These are phyloP conservation scores for Phrixothrix hirtus DNA, from an alignment of 2,888 invertebrate species.

Conservation along the genomic window DNA sequence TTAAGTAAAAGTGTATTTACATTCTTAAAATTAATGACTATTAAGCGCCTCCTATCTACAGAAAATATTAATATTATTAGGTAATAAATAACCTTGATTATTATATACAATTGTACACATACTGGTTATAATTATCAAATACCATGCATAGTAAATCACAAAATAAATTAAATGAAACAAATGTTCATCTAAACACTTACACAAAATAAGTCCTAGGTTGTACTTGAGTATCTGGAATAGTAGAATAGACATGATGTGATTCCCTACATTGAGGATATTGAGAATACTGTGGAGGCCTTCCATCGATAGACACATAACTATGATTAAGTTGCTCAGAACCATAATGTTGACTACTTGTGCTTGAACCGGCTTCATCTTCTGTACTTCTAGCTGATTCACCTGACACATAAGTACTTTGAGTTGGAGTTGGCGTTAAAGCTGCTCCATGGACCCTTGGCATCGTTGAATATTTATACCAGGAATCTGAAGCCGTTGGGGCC, in stretches of 20 bases:
- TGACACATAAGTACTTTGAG: slow-evolving; percentile 64
- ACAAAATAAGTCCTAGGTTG: slow-evolving; percentile 56
- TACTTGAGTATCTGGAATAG: slow-evolving; percentile 54
- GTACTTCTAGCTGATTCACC: slow-evolving; percentile 59
- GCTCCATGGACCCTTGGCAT: slow-evolving; percentile 62
- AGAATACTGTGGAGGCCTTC: slow-evolving; percentile 53
- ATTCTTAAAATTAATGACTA: slow-evolving; percentile 54
- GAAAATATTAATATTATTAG: slow-evolving; percentile 11
- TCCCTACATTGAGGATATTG: slow-evolving; percentile 47
- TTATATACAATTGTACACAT: slow-evolving; percentile 26
- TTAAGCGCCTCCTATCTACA: slow-evolving; percentile 48
- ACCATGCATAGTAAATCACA: slow-evolving; percentile 7
- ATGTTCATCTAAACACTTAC: slow-evolving; percentile 38
- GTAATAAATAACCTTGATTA: slow-evolving; percentile 21
- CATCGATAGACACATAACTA: slow-evolving; percentile 70
- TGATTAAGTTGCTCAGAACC: slow-evolving; percentile 69
- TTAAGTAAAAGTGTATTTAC: slow-evolving; percentile 42
- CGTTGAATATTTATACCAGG: slow-evolving; percentile 71
- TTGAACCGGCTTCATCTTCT: slow-evolving; percentile 61
- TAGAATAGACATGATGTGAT: slow-evolving; percentile 55
- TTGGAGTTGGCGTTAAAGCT: slow-evolving; percentile 62
- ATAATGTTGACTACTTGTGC: slow-evolving; percentile 63
- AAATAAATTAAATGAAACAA: slow-evolving; percentile 34
- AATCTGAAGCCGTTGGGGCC: slow-evolving; percentile 71
- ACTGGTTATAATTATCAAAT: slow-evolving; percentile 5